These are phyloP conservation scores for Leptinotarsa peninsularis DNA, from an alignment of 2,888 invertebrate species.

Conservation along the genomic window DNA sequence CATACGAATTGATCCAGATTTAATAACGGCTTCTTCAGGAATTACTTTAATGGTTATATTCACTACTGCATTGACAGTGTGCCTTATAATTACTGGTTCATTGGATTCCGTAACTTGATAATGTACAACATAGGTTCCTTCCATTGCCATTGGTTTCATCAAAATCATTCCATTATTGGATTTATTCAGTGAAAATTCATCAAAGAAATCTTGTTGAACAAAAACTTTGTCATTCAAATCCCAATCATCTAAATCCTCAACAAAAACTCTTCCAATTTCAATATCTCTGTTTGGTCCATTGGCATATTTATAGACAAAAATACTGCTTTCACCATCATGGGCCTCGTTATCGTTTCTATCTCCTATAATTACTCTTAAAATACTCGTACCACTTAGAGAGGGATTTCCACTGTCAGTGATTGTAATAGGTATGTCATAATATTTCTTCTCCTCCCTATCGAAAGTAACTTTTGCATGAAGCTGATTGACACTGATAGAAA, in stretches of 20 bases:
- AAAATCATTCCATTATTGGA: slow-evolving; percentile 86
- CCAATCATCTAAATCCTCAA: slow-evolving; percentile 97
- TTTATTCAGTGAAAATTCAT: slow-evolving; percentile 78
- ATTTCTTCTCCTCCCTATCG: slow-evolving; percentile 89
- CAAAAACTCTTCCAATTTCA: slow-evolving; percentile 92
- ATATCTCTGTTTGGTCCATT: slow-evolving; percentile 81
- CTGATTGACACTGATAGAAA: slow-evolving; percentile 74
- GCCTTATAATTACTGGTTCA: slow-evolving; percentile 70
- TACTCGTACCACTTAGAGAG: slow-evolving; percentile 81
- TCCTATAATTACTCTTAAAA: slow-evolving; percentile 89
- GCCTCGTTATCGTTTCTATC: slow-evolving; percentile 95
- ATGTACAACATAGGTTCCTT: slow-evolving; percentile 80
- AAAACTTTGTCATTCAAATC: slow-evolving; percentile 93
- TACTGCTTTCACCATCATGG: slow-evolving; percentile 86
- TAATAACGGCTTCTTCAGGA: slow-evolving; percentile 90
- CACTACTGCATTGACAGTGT: slow-evolving; percentile 85
- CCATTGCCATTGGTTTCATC: slow-evolving; percentile 81
- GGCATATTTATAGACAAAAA: slow-evolving; percentile 95
- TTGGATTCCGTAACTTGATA: slow-evolving; percentile 82
- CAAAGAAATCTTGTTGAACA: slow-evolving; percentile 69
- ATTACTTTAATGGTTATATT: slow-evolving; percentile 88
- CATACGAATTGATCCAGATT: slow-evolving; percentile 92
- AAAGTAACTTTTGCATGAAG: slow-evolving; percentile 81
- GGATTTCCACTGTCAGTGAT: slow-evolving; percentile 89
- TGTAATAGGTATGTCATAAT: slow-evolving; percentile 88